Evolutionary conservation across 2,113 vertebrate genomes (phyloP), one percentile per base, ranked within the genome.

Genomic region (Neomonachus schauinslandi): DNA sequence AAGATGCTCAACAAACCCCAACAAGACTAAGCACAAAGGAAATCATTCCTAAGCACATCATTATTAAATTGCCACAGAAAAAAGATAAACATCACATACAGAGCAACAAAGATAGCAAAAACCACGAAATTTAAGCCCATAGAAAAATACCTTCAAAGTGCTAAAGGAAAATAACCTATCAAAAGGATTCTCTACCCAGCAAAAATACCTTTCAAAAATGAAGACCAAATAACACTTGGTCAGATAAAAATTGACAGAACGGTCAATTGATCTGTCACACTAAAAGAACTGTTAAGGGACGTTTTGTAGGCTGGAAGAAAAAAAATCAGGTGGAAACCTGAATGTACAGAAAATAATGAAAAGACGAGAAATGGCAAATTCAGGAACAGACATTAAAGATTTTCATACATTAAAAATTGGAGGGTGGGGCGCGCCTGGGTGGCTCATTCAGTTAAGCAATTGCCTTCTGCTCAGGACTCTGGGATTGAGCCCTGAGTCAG

Each of bases 141-240:
- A 5, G 72, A 22, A 89, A 67, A 86, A 51, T 2, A 81, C 33
- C n/a, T 71, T 91, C 65, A 39, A 92, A 33, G 16, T 55, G 65
- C 21, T 69, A 39, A 81, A 24, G 61, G 31, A 26, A 21, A 57
- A 72, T 59, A 74, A 59, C 0, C 4, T 26, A 36, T 11, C 42
- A 82, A 53, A 16, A 59, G 53, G 22, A 84, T 33, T 63, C 79
- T 92, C 72, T 59, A 71, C 46, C 49, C 24, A 86, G 39, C 14
- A 93, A 92, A 96, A 72, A 16, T 49, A 91, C 26, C 26, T 49
- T 57, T 49, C 24, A 71, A 72, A 92, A 74, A 77, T 53, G 65
- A 91, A 91, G n/a, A n/a, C 57, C 77, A 94, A 83, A 91, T 74
- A 74, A 96, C 4, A 65, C 22, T 46, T 89, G 61, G 49, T 87